A percentile compares a stretch with the other conserved stretches of the same genome.
These are phyloP conservation scores for Abrostola triplasia DNA, from an alignment of 2,888 invertebrate species.

Conservation along the genomic window DNA sequence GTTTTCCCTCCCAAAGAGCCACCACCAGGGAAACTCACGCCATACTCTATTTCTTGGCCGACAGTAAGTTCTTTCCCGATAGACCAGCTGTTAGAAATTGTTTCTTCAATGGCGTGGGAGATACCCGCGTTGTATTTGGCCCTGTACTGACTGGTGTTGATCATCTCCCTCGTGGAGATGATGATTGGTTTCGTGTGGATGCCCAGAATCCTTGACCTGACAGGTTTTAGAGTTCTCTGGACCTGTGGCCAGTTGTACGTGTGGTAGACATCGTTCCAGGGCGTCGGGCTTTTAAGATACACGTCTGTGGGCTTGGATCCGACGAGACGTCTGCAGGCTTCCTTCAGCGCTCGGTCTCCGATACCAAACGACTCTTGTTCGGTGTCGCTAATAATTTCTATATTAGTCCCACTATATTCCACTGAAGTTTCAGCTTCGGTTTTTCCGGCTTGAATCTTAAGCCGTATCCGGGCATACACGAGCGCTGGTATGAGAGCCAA, in stretches of 20 bases:
- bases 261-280: constrained; percentile 65
- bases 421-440: not conserved
- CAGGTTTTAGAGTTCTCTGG: constrained; percentile 51
- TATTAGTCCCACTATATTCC: constrained; percentile 33
- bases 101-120: constrained; percentile 53
- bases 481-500: constrained; percentile 13
- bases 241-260: constrained; percentile 60
- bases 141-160: constrained; percentile 48
- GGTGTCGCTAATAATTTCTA: constrained; percentile 53
- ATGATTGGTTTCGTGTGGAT: constrained; percentile 43
- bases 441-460: constrained; percentile 6
- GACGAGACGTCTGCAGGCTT: constrained; percentile 40
- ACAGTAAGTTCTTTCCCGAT: constrained; percentile 42
- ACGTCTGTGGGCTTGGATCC: constrained; percentile 57
- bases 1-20: constrained; percentile 7
- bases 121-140: constrained; percentile 54
- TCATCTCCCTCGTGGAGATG: constrained; percentile 46
- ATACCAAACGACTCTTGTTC: constrained; percentile 58
- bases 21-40: constrained; percentile 4
- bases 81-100: constrained; percentile 55
- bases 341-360: constrained; percentile 52
- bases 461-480: constrained; percentile 2
- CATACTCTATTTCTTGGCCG: constrained; percentile 28
- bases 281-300: constrained; percentile 62
- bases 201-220: constrained; percentile 44